Base-by-base conservation (phyloP, 2,113 vertebrate genomes). In the Ceuthmochares aereus region DNA sequence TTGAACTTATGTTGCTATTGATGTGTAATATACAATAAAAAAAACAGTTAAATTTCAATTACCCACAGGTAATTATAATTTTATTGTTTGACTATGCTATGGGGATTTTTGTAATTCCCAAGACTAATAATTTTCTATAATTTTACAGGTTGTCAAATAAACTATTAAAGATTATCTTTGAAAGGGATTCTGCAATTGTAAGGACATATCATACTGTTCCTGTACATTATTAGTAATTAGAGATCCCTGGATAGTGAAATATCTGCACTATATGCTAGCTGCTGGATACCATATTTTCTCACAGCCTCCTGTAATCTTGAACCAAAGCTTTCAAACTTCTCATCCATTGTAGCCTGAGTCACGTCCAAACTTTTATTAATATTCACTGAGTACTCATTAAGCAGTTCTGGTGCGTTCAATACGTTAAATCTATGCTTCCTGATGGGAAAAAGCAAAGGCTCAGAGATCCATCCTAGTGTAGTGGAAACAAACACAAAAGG, bases 91-190 rank as follows among this genome's bases (percentile, higher is more conserved):
- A 98, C 97, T 97, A 94, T 98, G 96, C 98, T 98, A 96, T 82
- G 83, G 98, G 98, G 98, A 98, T 98, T 98, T 98, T 98, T 98
- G 95, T 98, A 98, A 98, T 98, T 98, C 98, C 98, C 98, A 97
- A 98, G 98, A 97, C 98, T 98, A 98, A 98, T 98, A 98, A 98
- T 98, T 98, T 98, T 98, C 98, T 98, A 92, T 98, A 98, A 98
- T 98, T 98, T 98, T 98, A 98, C 98, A 98, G 97, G 97, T 98
- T 98, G 98, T 98, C 98, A 98, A 98, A 98, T 98, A 98, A 98
- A 98, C 98, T 98, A 98, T 98, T 98, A 98, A 97, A 98, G 98
- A 98, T 98, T 98, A 98, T 98, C 98, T 98, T 98, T 98, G 98
- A 98, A 98, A 98, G 98, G 97, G 97, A 97, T 89, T 98, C 98